phyloP scores from a whole-genome alignment of 2,888 invertebrate species.

The Rhopalosiphum nymphaeae region DNA sequence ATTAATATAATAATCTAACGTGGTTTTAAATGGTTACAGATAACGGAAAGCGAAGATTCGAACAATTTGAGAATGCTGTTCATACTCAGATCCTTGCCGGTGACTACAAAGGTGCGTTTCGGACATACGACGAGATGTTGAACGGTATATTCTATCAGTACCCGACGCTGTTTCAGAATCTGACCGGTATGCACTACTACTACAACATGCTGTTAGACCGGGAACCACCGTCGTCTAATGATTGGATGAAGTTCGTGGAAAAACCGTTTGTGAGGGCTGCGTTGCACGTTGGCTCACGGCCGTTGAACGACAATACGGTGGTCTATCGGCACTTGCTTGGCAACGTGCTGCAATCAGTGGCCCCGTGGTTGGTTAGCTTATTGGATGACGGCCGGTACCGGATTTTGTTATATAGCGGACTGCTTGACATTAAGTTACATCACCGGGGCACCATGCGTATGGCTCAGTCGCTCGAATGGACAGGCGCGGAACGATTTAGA shows the following conservation, averaged over 20 bases:
- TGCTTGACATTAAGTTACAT: slow-evolving; percentile 91
- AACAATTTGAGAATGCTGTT: not conserved
- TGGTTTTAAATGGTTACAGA: slow-evolving; percentile 71
- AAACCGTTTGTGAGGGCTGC: slow-evolving; percentile 75
- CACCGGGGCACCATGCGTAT: slow-evolving; percentile 72
- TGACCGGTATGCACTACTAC: slow-evolving; percentile 82
- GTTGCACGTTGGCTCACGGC: slow-evolving; percentile 85
- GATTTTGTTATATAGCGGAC: slow-evolving; percentile 76
- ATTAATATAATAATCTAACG: not conserved
- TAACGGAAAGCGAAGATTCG: slow-evolving; percentile 74
- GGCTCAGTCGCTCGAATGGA: slow-evolving; percentile 34
- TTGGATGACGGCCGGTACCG: slow-evolving; percentile 32
- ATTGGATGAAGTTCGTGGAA: slow-evolving; percentile 70
- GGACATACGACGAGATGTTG: slow-evolving; percentile 81
- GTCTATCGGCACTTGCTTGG: slow-evolving; percentile 74
- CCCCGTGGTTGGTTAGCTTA: slow-evolving; percentile 72
- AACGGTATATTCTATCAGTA: slow-evolving; percentile 72
- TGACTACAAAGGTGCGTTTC: slow-evolving; percentile 75
- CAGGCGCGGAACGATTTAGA: slow-evolving; percentile 34
- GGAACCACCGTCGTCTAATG: slow-evolving; percentile 67
- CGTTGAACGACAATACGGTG: slow-evolving; percentile 75
- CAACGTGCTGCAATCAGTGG: slow-evolving; percentile 87
- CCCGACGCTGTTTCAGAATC: slow-evolving; percentile 78
- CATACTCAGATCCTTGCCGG: slow-evolving; percentile 75
- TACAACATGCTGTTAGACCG: slow-evolving; percentile 73